phyloP scores from a whole-genome alignment of 2,113 vertebrate species.

The Gallinago jamesoni region DNA sequence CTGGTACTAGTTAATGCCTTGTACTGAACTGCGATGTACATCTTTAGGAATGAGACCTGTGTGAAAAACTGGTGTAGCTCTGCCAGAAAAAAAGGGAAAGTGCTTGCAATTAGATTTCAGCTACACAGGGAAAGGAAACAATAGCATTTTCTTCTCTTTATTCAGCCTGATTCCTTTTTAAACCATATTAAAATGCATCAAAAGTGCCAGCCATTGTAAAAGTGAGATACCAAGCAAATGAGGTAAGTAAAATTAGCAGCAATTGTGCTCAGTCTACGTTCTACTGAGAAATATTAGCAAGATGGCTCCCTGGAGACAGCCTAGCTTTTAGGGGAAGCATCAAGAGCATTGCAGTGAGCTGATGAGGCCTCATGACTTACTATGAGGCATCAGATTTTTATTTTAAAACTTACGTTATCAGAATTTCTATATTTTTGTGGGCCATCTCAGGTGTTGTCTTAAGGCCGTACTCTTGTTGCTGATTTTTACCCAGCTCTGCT shows the following conservation, averaged over 20 bases:
- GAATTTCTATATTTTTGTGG: slow-evolving; percentile 1
- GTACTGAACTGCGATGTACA: background rate
- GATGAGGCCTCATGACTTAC: slow-evolving; percentile 31
- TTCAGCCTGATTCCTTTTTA: slow-evolving; percentile 30
- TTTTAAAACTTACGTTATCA: background rate
- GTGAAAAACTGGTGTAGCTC: background rate
- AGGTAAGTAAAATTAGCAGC: slow-evolving; percentile 51
- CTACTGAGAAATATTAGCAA: slow-evolving; percentile 27
- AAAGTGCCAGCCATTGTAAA: slow-evolving; percentile 43
- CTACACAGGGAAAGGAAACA: background rate
- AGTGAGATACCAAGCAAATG: slow-evolving; percentile 38
- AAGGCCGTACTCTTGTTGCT: background rate
- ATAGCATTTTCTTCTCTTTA: slow-evolving; percentile 22
- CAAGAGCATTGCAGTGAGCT: background rate
- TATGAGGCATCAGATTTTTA: slow-evolving; percentile 38
- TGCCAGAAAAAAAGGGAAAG: background rate
- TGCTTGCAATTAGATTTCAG: background rate
- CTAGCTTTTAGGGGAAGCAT: background rate
- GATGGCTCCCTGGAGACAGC: slow-evolving; percentile 31
- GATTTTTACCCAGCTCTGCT: background rate
- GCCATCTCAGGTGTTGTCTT: background rate
- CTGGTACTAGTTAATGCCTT: background rate
- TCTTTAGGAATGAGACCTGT: background rate
- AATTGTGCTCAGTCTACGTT: slow-evolving; percentile 41
- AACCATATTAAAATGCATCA: slow-evolving; percentile 47